Base-by-base conservation (phyloP, 2,113 vertebrate genomes). In the Aplodontia rufa region DNA sequence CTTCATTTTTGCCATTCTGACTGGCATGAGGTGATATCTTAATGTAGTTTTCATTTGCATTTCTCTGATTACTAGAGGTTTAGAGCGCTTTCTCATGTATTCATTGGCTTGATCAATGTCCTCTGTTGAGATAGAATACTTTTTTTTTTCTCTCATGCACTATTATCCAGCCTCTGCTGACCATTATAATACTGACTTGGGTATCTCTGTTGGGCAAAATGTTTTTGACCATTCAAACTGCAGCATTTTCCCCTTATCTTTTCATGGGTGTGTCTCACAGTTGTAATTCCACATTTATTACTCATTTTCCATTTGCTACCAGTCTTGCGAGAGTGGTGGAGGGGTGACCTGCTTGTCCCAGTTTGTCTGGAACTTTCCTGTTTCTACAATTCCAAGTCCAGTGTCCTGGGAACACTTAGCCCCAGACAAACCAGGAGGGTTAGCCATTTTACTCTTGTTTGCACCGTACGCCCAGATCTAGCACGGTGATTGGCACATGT, bases 301-400 rank as follows among this genome's bases (percentile, higher is more conserved):
- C 42, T 47, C 24, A 4, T n/a, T 89, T 75, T 78, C 42, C 35
- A 60, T 24, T 62, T 88, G 64, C 42, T 80, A 47, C 12, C 4
- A 3, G 11, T 32, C 19, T 28, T 37, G 30, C 5, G 32, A 49
- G 14, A 55, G 8, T 35, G 47, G 42, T 17, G 11, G 58, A 74
- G 1, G 0, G 12, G 8, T 47, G 55, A 74, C 13, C 22, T 22
- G 8, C 3, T 58, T 1, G 3, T 26, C 24, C 11, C 5, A 17
- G 8, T 79, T 71, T 90, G 4, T 26, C 28, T 20, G 42, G 40
- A 17, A 62, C 40, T 55, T 79, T 37, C 1, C 1, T 42, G 28
- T 7, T 37, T 92, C 84, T 80, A 13, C 6, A 92, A 5, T 17
- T 55, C 13, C 17, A 53, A 53, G 40, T 10, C 35, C 55, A 37